These are phyloP conservation scores for Theonella swinhoei DNA, from an alignment of 37 sponge, comb jelly and placozoan genomes.

Conservation along the genomic window DNA sequence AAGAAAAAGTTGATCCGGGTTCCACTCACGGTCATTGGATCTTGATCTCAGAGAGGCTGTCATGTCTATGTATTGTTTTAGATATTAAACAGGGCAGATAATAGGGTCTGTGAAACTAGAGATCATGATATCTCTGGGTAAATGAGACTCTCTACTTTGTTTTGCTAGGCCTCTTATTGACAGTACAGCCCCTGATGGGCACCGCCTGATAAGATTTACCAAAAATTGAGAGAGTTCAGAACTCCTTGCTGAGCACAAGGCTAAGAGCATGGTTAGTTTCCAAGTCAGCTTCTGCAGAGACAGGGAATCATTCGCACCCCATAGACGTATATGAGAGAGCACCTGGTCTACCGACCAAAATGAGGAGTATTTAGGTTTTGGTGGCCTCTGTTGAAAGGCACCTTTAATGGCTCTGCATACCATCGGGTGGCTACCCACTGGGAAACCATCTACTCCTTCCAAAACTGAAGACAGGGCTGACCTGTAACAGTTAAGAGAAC, in stretches of 20 bases:
- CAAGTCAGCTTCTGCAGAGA: slow-evolving; percentile 14
- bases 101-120: neutral
- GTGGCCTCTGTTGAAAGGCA: slow-evolving; percentile 18
- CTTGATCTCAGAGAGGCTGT: too few species aligned
- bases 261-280: slow-evolving; percentile 32
- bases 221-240: neutral
- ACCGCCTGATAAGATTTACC: too few species aligned
- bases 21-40: too few species aligned
- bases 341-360: slow-evolving; percentile 27
- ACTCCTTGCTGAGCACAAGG: neutral
- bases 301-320: slow-evolving; percentile 8
- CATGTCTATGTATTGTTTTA: neutral
- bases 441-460: slow-evolving; percentile 15
- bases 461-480: slow-evolving; percentile 41
- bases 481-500: slow-evolving; percentile 29
- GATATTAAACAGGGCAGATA: slow-evolving; percentile 1
- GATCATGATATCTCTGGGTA: neutral
- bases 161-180: neutral
- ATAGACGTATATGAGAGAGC: neutral
- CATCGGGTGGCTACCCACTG: slow-evolving; percentile 37
- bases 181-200: neutral
- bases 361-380: slow-evolving; percentile 14
- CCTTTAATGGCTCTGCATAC: slow-evolving; percentile 24
- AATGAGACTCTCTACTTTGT: neutral
- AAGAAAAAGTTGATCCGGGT: neutral